Base-by-base conservation (phyloP, 2,888 invertebrate species). In the Sialis lutaria region DNA sequence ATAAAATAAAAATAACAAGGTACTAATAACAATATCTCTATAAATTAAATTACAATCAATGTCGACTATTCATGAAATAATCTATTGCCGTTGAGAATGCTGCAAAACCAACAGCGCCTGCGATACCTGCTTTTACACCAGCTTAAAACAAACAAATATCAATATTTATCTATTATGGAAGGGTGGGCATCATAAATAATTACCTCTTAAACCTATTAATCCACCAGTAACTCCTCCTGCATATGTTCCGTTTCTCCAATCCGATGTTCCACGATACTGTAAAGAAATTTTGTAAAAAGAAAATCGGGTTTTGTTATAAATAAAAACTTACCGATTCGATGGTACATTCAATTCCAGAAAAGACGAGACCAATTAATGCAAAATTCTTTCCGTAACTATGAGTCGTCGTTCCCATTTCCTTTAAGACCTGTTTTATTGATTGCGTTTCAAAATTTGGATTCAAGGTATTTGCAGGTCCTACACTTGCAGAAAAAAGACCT, bases 51-150 rank as follows among this genome's bases (percentile, higher is more conserved):
- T 37, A 10, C 6, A 7, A 7, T 8, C 12, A 37, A 8, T 37
- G 37, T 12, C 45, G 2, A 35, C 31, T 13, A 56, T 72, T 81
- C 84, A 96, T 86, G 62, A 93, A 96, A 65, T 95, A 96, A 65
- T 98, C 98, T 56, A 98, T 96, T 0, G 79, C 82, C 44, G 95
- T 89, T 30, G 96, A 96, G 67, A 98, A 98, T 12, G 89, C 88
- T 44, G 97, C 97, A 72, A 98, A 98, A 8, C 97, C 97, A 45
- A 88, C 83, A 13, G 97, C 97, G 34, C 98, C 97, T 55, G 95
- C 68, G 35, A 95, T 55, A 9, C 92, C 95, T 32, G 97, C 93
- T 67, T 87, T 91, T 10, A 96, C 65, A 45, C 96, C 96, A 63
- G 95, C 96, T 88, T 67, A 52, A 75, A 74, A 54, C 51, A 53